Base-by-base conservation (phyloP, 1,140 invertebrate genomes). In the Diachasma alloeum region DNA sequence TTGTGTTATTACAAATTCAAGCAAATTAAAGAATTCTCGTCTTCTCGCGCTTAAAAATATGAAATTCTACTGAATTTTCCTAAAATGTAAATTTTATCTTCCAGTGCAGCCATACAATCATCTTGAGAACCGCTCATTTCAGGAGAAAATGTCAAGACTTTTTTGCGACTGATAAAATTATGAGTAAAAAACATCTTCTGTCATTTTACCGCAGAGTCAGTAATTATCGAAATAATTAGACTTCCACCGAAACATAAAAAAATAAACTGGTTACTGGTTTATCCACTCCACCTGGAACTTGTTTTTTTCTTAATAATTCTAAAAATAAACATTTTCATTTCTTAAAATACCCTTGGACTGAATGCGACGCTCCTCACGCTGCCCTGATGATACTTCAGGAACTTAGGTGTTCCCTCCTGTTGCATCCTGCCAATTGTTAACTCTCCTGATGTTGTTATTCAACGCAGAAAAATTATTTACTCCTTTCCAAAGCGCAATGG, bases 321-420 rank as follows among this genome's bases (percentile, higher is more conserved):
- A 31, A 44, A 26, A 24, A 26, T 22, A 46, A 59, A 1, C 72
- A 66, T 11, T 44, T 8, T 17, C 8, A 39, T 31, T 31, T 48
- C 36, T 59, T 5, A 74, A 22, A 71, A 80, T 83, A 91, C 90
- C 82, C 85, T 84, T 63, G 91, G 91, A 85, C 87, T 90, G 77
- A 91, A 91, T 22, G 90, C 87, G 66, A 91, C 90, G 56, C 88
- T 87, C 72, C 89, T 84, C 13, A 91, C 90, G 79, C 89, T 88
- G 17, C 86, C 87, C 76, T 87, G 86, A 79, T 91, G 90, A 73
- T 83, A 87, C 76, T 89, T 89, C 8, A 91, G 83, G 80, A 91
- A 91, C 71, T 84, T 87, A 24, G 89, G 88, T 31, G 84, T 89
- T 46, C 90, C 90, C 82, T 91, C 89, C 80, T 88, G 84, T 81